These are phyloP conservation scores for Nezara viridula DNA, from an alignment of 2,888 invertebrate species.

Conservation along the genomic window DNA sequence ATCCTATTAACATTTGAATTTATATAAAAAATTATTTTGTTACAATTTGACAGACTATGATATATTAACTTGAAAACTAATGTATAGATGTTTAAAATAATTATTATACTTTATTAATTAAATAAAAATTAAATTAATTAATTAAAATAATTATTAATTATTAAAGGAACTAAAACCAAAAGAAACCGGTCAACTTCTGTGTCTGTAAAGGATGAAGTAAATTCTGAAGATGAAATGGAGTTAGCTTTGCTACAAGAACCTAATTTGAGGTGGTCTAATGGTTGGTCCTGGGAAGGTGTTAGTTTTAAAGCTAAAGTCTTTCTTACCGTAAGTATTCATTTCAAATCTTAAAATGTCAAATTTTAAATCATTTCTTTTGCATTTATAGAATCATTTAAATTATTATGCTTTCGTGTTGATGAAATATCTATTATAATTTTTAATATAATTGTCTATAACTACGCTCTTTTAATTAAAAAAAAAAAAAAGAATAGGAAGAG, in stretches of 20 bases:
- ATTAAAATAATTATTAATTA: too few species aligned
- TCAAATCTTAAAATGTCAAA: too few species aligned
- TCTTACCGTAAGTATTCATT: slow-evolving; percentile 80
- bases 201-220: background rate
- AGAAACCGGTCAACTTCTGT: background rate
- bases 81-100: background rate
- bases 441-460: too few species aligned
- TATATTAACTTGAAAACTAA: too few species aligned
- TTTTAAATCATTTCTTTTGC: too few species aligned
- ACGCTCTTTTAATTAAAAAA: too few species aligned
- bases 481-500: too few species aligned
- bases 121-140: too few species aligned
- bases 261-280: slow-evolving; percentile 86
- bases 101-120: background rate
- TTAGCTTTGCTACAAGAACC: slow-evolving; percentile 49
- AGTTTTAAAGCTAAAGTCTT: slow-evolving; percentile 87
- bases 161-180: slow-evolving; percentile 17
- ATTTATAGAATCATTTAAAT: too few species aligned
- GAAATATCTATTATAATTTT: too few species aligned
- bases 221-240: background rate
- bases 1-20: background rate
- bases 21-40: background rate
- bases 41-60: background rate
- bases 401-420: too few species aligned
- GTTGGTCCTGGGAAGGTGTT: slow-evolving; percentile 93